These are phyloP conservation scores for Neoitamus cyanurus DNA, from an alignment of 2,888 invertebrate genomes.

Conservation along the genomic window DNA sequence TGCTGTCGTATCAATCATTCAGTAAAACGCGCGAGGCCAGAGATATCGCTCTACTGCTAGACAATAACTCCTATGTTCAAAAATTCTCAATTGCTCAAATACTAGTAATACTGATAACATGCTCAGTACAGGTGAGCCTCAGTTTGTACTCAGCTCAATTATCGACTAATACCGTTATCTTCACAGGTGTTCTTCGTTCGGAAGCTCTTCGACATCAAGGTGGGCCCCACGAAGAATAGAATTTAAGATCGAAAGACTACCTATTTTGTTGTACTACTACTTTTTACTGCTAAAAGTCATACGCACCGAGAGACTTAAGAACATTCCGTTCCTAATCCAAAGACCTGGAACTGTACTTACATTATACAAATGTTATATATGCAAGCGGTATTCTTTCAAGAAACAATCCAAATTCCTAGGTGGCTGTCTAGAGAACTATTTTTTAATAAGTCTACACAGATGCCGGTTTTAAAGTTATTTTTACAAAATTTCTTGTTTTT, in stretches of 20 bases:
- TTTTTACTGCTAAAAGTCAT: neutral
- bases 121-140: slow-evolving; percentile 74
- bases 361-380: slow-evolving; percentile 2
- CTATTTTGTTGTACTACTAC: neutral
- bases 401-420: neutral
- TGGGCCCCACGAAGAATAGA: slow-evolving; percentile 69
- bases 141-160: neutral
- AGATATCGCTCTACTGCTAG: slow-evolving; percentile 82
- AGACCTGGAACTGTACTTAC: slow-evolving; percentile 10
- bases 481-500: neutral
- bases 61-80: slow-evolving; percentile 88
- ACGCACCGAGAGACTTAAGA: neutral
- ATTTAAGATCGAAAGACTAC: slow-evolving; percentile 57
- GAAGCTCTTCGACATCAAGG: slow-evolving; percentile 86
- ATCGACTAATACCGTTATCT: neutral
- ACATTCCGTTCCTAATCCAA: slow-evolving; percentile 23
- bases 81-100: slow-evolving; percentile 92
- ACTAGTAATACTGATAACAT: slow-evolving; percentile 81
- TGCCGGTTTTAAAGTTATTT: neutral
- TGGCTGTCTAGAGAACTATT: neutral
- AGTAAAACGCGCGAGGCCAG: slow-evolving; percentile 83
- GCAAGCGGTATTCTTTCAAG: neutral
- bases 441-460: neutral
- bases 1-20: slow-evolving; percentile 85
- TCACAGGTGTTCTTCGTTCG: slow-evolving; percentile 88